Percentiles rank a stretch among this genome's conserved stretches.
These are phyloP conservation scores for Sapajus apella DNA, from an alignment of 2,113 vertebrate species.

Conservation along the genomic window DNA sequence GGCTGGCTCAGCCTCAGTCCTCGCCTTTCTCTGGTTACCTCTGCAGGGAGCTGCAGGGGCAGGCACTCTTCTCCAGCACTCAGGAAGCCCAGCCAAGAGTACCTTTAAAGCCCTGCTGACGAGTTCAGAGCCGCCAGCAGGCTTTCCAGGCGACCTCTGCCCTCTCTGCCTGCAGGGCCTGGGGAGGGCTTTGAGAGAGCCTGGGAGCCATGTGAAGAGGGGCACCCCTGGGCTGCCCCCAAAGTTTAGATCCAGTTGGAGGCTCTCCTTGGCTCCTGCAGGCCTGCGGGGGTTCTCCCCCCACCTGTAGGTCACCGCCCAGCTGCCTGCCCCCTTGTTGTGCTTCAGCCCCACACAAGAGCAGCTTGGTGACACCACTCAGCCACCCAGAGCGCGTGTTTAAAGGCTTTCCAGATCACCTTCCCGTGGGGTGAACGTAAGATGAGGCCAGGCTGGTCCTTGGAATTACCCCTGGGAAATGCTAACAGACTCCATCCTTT, in stretches of 20 bases:
- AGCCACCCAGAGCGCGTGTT: neutral
- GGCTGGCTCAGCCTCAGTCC: neutral
- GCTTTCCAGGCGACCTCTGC: neutral
- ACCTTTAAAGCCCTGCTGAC: neutral
- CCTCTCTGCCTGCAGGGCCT: neutral
- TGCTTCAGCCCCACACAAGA: neutral
- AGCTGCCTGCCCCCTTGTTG: neutral
- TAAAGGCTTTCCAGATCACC: slow-evolving; percentile 13
- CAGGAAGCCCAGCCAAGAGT: slow-evolving; percentile 36
- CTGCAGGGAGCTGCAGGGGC: neutral
- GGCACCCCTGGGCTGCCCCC: neutral
- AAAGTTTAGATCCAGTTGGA: fast-evolving
- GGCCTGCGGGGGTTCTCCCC: neutral
- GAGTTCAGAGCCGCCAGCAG: neutral
- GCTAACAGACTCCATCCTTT: neutral
- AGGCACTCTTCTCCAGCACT: neutral
- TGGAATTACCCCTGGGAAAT: neutral
- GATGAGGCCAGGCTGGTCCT: neutral
- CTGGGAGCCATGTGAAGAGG: fast-evolving
- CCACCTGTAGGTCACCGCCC: neutral
- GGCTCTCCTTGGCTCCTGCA: neutral
- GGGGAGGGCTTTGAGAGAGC: neutral
- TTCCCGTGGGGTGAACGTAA: neutral
- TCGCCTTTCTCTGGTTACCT: neutral
- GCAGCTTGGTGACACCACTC: neutral